Base-by-base conservation (phyloP, 2,113 vertebrate species). In the Channa maculata region DNA sequence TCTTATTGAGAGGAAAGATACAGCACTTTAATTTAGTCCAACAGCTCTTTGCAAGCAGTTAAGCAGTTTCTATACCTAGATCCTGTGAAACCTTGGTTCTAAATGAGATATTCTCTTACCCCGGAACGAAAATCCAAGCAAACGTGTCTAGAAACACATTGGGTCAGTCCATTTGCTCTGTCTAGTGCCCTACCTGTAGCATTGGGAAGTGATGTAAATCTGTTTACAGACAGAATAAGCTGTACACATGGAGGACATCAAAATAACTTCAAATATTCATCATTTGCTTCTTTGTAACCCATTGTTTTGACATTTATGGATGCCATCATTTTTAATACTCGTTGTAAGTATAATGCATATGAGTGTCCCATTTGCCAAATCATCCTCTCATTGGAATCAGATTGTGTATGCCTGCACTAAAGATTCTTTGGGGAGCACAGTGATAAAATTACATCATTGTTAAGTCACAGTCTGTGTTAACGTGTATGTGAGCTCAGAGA, bases 21-120 rank as follows among this genome's bases (percentile, higher is more conserved):
- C n/a, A n/a, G 33, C 44, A 11, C 61, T 75, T 39, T 6, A 1
- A 2, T 79, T 59, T 45, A 34, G 5, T 63, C 50, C 33, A 71
- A 15, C 51, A 33, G 15, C 63, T 71, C 8, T 49, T 81, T 75
- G 11, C 6, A 38, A 36, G 15, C 14, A 41, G 8, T 58, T 44
- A 64, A 33, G 65, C 49, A 55, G 59, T 78, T 45, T 45, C 5
- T 65, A 33, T 9, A 36, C 48, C 45, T 54, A 63, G 36, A 45
- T 67, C 39, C 70, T 71, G 38, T 69, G 49, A 50, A 69, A 77
- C 70, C 24, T 59, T 66, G 13, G 0, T 66, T 80, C 37, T 43
- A 70, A 78, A 75, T 78, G 50, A 44, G 54, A 67, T 75, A 58
- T 54, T 71, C 41, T 70, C 10, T 8, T 49, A 15, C 52, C 4